phyloP scores from a whole-genome alignment of 2,113 vertebrate genomes.

The Potamarius usumacintae region DNA sequence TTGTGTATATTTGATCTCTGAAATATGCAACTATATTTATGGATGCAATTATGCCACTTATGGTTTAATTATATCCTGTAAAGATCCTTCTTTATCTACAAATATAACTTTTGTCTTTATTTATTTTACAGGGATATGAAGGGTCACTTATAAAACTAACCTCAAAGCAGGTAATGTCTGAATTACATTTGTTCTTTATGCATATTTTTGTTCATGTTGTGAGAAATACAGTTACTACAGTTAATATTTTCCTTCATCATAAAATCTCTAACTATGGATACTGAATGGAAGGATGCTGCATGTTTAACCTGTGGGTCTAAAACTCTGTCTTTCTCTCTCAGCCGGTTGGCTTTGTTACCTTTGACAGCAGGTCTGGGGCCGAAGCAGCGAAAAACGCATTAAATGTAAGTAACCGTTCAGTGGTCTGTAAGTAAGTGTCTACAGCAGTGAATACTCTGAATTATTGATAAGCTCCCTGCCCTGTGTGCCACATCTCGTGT shows the following conservation, averaged over 20 bases:
- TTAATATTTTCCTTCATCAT: not conserved
- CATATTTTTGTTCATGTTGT: not conserved
- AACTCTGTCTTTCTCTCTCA: conserved; percentile 50
- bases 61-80: not conserved
- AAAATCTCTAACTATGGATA: not conserved
- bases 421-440: conserved; percentile 31
- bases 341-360: conserved; percentile 89
- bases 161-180: conserved; percentile 78
- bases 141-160: conserved; percentile 87
- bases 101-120: not conserved
- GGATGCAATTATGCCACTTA: not conserved
- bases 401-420: conserved; percentile 76
- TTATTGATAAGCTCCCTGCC: conserved; percentile 24
- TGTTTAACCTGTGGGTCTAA: not conserved
- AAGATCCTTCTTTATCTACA: not conserved
- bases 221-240: not conserved
- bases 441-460: conserved; percentile 28
- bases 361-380: conserved; percentile 83
- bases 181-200: not conserved
- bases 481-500: not conserved
- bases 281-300: not conserved
- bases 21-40: not conserved
- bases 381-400: conserved; percentile 85
- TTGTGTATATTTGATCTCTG: not conserved
- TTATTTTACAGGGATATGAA: conserved; percentile 80